phyloP scores from a whole-genome alignment of 1,140 invertebrate genomes.

The Lasaia peninsularis region DNA sequence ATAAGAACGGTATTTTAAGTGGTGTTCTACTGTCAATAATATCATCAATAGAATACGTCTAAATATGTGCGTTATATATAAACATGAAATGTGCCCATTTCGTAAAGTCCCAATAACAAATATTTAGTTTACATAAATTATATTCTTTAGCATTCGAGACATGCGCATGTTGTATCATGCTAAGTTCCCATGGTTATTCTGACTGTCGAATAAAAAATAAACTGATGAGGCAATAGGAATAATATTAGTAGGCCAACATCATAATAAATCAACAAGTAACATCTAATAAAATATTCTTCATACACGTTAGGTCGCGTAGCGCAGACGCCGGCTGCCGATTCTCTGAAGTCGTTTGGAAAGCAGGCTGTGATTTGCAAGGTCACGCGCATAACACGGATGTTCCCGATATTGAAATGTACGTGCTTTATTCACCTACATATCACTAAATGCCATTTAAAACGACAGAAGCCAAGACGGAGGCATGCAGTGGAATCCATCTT shows the following conservation, averaged over 20 bases:
- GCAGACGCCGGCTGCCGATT: conserved; percentile 67
- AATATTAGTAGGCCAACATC: conserved; percentile 50
- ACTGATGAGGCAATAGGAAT: conserved; percentile 39
- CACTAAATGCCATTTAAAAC: conserved; percentile 70
- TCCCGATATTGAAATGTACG: conserved; percentile 77
- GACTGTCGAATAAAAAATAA: conserved; percentile 46
- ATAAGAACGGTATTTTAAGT: too few relatives aligned
- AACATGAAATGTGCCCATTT: neutral
- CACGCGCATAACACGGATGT: conserved; percentile 76
- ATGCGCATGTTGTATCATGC: conserved; percentile 26
- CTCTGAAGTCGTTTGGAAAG: conserved; percentile 75
- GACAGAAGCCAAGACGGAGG: conserved; percentile 46
- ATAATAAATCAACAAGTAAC: conserved; percentile 65
- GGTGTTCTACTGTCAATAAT: too few relatives aligned
- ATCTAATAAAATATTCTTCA: conserved; percentile 73
- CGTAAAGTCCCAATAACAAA: conserved; percentile 5
- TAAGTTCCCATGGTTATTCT: conserved; percentile 47
- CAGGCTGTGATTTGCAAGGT: conserved; percentile 77
- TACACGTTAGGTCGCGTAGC: conserved; percentile 60
- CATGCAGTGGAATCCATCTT: conserved; percentile 44
- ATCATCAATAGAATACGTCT: too few relatives aligned
- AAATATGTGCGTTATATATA: too few relatives aligned
- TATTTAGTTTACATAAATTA: neutral
- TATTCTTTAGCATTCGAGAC: conserved; percentile 17
- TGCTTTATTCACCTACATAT: conserved; percentile 77